These are phyloP conservation scores for Chromis chromis DNA, from an alignment of 2,797 vertebrate genomes.

Conservation along the genomic window DNA sequence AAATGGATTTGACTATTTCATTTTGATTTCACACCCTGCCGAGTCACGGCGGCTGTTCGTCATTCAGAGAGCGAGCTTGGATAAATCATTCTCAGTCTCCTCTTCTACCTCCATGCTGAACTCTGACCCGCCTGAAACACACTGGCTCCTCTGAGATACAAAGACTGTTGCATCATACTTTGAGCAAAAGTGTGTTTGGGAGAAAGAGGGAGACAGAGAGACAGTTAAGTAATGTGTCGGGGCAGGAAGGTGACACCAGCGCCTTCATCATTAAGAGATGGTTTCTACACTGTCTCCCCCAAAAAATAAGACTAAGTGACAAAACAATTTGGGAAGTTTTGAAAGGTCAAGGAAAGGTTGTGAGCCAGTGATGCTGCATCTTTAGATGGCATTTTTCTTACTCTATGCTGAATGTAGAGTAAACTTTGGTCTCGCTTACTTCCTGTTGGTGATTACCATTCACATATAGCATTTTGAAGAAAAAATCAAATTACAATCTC, in stretches of 20 bases:
- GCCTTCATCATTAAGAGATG: conserved; percentile 18
- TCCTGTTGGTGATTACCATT: neutral
- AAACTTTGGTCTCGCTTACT: neutral
- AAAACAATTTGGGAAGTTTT: conserved; percentile 8
- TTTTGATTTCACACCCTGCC: neutral
- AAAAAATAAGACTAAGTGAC: neutral
- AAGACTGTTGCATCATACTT: conserved; percentile 19
- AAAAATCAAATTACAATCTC: neutral
- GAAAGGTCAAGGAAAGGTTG: conserved; percentile 4
- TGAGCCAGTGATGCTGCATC: neutral
- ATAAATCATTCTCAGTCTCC: conserved; percentile 41
- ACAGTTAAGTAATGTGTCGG: neutral
- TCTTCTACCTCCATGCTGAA: conserved; percentile 34
- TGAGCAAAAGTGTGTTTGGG: conserved; percentile 15
- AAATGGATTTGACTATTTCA: neutral
- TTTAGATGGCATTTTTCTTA: neutral
- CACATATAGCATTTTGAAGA: neutral
- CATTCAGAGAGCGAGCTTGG: conserved; percentile 44
- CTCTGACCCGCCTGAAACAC: conserved; percentile 43
- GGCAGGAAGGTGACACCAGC: conserved; percentile 7
- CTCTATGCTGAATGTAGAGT: neutral
- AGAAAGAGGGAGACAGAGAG: neutral
- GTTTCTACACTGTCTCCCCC: neutral
- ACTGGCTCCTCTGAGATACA: conserved; percentile 21
- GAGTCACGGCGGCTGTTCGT: conserved; percentile 32